Evolutionary conservation across 2,113 vertebrate genomes (phyloP).

Genomic region (Lota lota): DNA sequence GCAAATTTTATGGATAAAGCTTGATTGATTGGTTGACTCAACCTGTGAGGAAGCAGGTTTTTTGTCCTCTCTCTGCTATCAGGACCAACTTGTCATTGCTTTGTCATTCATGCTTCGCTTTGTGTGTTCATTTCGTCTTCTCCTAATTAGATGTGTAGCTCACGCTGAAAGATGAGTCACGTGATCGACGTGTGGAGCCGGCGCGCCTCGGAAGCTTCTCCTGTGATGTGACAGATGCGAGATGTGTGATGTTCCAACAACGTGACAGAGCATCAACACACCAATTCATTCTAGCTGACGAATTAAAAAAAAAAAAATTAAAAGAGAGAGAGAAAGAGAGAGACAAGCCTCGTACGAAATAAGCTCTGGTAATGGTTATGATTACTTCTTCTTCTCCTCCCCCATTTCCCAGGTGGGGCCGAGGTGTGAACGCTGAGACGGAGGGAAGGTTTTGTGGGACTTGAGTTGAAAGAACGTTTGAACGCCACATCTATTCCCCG

Average conservation of each 20-base stretch:
- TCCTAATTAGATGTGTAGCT: too few relatives aligned
- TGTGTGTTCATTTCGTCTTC: too few relatives aligned
- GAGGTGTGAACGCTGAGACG: slow-evolving; percentile 31
- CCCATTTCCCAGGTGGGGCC: slow-evolving; percentile 30
- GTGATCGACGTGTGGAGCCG: slow-evolving; percentile 3
- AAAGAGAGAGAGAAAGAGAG: background rate
- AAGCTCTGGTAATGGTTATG: slow-evolving; percentile 60
- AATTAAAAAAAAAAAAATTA: slow-evolving; percentile 29
- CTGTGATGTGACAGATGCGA: slow-evolving; percentile 57
- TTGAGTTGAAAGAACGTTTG: slow-evolving; percentile 28
- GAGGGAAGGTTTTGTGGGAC: slow-evolving; percentile 29
- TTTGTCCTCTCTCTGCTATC: too few relatives aligned
- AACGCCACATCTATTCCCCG: slow-evolving; percentile 33
- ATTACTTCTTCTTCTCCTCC: slow-evolving; percentile 31
- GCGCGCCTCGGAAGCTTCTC: slow-evolving; percentile 26
- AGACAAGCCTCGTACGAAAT: slow-evolving; percentile 40
- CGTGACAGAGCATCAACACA: background rate
- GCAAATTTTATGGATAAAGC: too few relatives aligned
- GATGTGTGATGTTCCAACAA: slow-evolving; percentile 42
- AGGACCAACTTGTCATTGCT: too few relatives aligned
- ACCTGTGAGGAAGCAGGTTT: too few relatives aligned
- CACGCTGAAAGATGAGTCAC: too few relatives aligned
- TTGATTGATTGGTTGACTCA: too few relatives aligned
- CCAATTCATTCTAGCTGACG: slow-evolving; percentile 29
- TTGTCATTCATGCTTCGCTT: too few relatives aligned